Conservation (phyloP, 2,113 vertebrate species). For the Telmatochromis brachygnathus region DNA sequence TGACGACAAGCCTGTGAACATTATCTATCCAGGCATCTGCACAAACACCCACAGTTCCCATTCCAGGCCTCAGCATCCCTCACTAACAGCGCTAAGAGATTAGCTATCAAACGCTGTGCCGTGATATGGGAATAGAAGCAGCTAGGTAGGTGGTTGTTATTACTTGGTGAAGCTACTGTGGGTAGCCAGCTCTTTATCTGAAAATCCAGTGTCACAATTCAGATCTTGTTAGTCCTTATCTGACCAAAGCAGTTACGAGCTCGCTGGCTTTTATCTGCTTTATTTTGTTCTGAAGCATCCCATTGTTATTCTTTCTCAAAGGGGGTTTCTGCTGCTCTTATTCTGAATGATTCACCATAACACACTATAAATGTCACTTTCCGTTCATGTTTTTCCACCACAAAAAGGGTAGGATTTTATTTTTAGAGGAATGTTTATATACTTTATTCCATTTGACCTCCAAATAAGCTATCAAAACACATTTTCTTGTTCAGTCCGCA, state of each 20-base stretch:
- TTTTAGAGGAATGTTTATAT: background rate
- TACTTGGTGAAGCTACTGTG: background rate
- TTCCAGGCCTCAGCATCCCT: conserved; percentile 17
- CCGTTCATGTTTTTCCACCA: background rate
- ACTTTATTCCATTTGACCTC: conserved; percentile 5
- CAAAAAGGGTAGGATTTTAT: background rate
- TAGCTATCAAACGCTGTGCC: conserved; percentile 12
- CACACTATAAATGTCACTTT: background rate
- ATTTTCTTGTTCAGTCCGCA: conserved; percentile 15
- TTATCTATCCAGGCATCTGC: conserved; percentile 33
- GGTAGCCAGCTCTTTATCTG: background rate
- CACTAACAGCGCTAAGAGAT: conserved; percentile 27
- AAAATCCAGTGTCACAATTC: background rate
- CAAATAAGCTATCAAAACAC: conserved; percentile 15
- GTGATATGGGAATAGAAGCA: background rate
- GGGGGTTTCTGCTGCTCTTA: background rate
- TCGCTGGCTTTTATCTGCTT: background rate
- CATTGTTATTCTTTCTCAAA: background rate
- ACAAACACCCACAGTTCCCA: background rate
- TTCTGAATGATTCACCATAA: background rate
- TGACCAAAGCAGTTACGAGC: background rate
- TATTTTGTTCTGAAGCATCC: background rate
- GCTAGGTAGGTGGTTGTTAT: background rate
- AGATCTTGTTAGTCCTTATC: conserved; percentile 15
- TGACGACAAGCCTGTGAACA: conserved; percentile 18